Evolutionary conservation across 2,797 vertebrate species (phyloP), one percentile per base, ranked within the genome.

Genomic region (Propithecus perrieri): DNA sequence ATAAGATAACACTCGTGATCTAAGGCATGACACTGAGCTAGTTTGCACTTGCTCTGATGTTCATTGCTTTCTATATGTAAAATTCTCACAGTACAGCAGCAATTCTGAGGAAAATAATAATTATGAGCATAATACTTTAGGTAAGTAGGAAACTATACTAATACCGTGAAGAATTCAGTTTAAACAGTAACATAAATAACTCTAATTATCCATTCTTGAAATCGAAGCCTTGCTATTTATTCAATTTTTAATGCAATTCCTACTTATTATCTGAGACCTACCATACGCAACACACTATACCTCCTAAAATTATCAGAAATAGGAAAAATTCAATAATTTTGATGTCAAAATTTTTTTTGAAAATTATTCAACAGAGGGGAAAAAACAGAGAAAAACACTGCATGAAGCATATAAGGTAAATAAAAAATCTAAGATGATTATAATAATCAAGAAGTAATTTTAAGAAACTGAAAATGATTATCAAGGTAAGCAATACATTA

Each of bases 101-200:
- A 35, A 90, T 80, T 91, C 35, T 95, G n/a, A 94, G 57, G 65
- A 89, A 72, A 83, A 94, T 20, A 59, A 88, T 48, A 53, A 61
- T 48, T 91, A 33, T 28, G 18, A 50, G 26, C 33, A 85, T 4
- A 38, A 59, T 55, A 80, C 24, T 95, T 84, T 33, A 84, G 33
- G 28, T 41, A 69, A 26, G 14, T 2, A 95, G 57, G 35, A 71
- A 84, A 86, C 35, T 65, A 17, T 71, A 86, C 75, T 75, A 86
- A 72, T 48, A 80, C 0, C 35, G 38, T 7, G 38, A 78, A 72
- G 18, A 89, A 85, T 94, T 81, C 48, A 46, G 48, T 38, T 63
- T 43, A 89, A 94, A n/a, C 3, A 85, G 55, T 76, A 92, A 78
- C 46, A 33, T 80, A 65, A 75, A 22, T 59, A 74, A 79, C 6